A percentile compares a stretch with the other conserved stretches of the same genome.
phyloP scores from a whole-genome alignment of 2,797 vertebrate genomes.

The Typhlichthys eigenmanni region DNA sequence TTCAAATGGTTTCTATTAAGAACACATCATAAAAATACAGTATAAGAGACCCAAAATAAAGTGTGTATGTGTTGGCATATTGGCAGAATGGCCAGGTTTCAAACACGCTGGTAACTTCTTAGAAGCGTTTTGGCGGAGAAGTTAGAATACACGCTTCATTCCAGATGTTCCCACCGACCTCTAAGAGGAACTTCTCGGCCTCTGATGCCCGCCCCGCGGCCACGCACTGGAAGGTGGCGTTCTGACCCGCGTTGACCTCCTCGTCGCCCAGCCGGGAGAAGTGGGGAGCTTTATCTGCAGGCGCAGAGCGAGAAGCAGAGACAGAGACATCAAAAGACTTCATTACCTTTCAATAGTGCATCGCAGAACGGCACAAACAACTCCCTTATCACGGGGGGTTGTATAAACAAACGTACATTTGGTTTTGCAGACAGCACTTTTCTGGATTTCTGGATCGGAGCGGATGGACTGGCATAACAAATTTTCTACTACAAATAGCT shows the following conservation, averaged over 20 bases:
- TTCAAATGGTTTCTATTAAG: no score
- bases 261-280: conserved; percentile 94
- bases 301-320: conserved; percentile 35
- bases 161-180: conserved; percentile 79
- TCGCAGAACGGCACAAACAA: conserved; percentile 23
- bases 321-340: conserved; percentile 30
- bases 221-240: conserved; percentile 94
- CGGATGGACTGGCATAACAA: neutral
- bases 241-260: conserved; percentile 96
- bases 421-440: conserved; percentile 2
- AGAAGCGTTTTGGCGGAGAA: no score
- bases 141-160: no score
- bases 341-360: conserved; percentile 45
- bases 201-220: conserved; percentile 87
- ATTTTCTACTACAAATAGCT: no score
- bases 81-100: no score
- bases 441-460: conserved; percentile 15
- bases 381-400: conserved; percentile 16
- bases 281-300: conserved; percentile 91
- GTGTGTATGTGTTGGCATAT: no score
- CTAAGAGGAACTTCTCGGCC: conserved; percentile 88
- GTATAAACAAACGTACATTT: conserved; percentile 8
- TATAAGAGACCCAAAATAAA: no score
- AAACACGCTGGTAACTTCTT: no score
- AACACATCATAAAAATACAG: neutral